These are phyloP conservation scores for Gymnopithys bicolor DNA, from an alignment of 2,797 vertebrate species.

Conservation along the genomic window DNA sequence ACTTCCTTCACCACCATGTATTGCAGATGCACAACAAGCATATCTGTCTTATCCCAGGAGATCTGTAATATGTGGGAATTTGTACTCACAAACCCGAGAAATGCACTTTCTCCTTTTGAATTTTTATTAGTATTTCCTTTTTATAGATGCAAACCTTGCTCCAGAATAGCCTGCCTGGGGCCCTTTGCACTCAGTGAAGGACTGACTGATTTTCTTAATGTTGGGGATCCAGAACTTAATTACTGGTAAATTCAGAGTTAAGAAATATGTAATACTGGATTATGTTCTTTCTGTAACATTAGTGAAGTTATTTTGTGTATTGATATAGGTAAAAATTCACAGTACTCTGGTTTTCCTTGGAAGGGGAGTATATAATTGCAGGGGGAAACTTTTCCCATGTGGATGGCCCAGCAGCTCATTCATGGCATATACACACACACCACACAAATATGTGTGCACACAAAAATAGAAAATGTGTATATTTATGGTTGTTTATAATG, in stretches of 20 bases:
- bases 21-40: not conserved
- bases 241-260: not conserved
- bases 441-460: not conserved
- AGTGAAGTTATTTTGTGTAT: not conserved
- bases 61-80: not conserved
- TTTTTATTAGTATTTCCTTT: not conserved
- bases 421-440: not conserved
- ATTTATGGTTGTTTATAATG: not conserved
- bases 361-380: not conserved
- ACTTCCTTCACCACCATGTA: not conserved
- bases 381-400: not conserved
- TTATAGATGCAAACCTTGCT: not conserved
- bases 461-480: not conserved
- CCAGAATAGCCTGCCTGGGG: not conserved
- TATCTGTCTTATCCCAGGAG: not conserved
- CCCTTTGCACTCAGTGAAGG: not conserved
- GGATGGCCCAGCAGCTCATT: not conserved
- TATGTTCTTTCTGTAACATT: not conserved
- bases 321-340: not conserved
- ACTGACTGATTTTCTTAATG: not conserved
- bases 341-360: not conserved
- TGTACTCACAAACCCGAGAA: not conserved
- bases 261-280: not conserved
- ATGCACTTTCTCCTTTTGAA: not conserved
- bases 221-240: not conserved